Percentiles rank a stretch among this genome's conserved stretches.
These are phyloP conservation scores for Hermetia illucens DNA, from an alignment of 1,140 invertebrate genomes.

Conservation along the genomic window DNA sequence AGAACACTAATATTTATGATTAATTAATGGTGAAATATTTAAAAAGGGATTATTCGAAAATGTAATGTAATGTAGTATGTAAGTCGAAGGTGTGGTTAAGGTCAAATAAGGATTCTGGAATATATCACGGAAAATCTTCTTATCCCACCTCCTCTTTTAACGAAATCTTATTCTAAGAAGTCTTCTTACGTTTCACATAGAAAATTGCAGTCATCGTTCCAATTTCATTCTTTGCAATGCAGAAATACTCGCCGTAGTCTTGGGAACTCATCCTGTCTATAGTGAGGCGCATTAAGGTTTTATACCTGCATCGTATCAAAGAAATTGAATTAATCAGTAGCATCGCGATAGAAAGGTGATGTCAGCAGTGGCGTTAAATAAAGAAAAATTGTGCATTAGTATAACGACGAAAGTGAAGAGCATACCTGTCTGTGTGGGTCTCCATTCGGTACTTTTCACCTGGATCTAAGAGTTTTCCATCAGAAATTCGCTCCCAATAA, in stretches of 20 bases:
- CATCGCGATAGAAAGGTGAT: too few species aligned
- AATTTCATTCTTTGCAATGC: slow-evolving; percentile 68
- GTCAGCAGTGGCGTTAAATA: too few species aligned
- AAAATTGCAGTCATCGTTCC: slow-evolving; percentile 63
- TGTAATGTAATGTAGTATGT: neutral
- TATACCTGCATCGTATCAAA: slow-evolving; percentile 11
- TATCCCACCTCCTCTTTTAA: slow-evolving; percentile 10
- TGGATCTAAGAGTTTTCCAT: slow-evolving; percentile 57
- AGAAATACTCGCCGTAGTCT: slow-evolving; percentile 64
- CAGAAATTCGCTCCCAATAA: slow-evolving; percentile 65
- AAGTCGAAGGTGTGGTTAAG: neutral
- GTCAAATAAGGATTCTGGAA: slow-evolving; percentile 12
- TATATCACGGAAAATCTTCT: slow-evolving; percentile 14
- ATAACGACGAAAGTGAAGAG: neutral
- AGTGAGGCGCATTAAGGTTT: slow-evolving; percentile 52
- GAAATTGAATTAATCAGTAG: too few species aligned
- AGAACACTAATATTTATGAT: too few species aligned
- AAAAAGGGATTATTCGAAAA: too few species aligned
- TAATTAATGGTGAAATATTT: too few species aligned
- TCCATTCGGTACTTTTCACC: slow-evolving; percentile 53
- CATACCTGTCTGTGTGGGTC: slow-evolving; percentile 36
- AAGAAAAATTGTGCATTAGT: too few species aligned
- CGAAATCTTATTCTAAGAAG: neutral
- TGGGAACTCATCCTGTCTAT: slow-evolving; percentile 46
- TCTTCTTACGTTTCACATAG: slow-evolving; percentile 48